Evolutionary conservation across 2,113 vertebrate species (phyloP).

Genomic region (Nothoprocta perdicaria): DNA sequence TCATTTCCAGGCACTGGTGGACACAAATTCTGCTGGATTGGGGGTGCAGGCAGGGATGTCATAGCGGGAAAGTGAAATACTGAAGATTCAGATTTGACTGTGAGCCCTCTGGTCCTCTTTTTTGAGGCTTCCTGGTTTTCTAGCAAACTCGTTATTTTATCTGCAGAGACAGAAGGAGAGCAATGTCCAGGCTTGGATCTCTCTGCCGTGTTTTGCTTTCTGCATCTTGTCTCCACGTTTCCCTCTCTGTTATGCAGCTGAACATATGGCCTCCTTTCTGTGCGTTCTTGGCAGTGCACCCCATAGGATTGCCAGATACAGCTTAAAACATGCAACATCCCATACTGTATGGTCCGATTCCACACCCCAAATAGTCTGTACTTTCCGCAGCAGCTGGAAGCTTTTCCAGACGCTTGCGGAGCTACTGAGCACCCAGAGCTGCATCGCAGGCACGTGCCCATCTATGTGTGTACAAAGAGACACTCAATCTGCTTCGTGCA

Average conservation of each 20-base stretch:
- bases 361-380: background rate
- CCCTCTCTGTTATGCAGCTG: background rate
- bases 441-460: background rate
- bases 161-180: background rate
- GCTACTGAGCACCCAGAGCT: background rate
- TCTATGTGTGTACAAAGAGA: background rate
- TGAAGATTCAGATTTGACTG: background rate
- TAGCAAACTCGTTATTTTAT: background rate
- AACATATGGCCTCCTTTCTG: background rate
- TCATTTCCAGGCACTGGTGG: background rate
- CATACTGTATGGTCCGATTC: background rate
- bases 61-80: background rate
- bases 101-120: background rate
- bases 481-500: background rate
- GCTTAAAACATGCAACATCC: fast-evolving
- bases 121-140: background rate
- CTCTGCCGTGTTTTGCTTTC: background rate
- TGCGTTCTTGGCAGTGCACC: background rate
- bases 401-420: background rate
- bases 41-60: background rate
- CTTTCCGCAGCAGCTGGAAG: background rate
- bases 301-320: fast-evolving
- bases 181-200: background rate
- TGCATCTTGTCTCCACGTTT: background rate
- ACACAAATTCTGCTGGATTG: background rate